These are phyloP conservation scores for Heterodera schachtii DNA, from an alignment of 1,140 invertebrate genomes.

Conservation along the genomic window DNA sequence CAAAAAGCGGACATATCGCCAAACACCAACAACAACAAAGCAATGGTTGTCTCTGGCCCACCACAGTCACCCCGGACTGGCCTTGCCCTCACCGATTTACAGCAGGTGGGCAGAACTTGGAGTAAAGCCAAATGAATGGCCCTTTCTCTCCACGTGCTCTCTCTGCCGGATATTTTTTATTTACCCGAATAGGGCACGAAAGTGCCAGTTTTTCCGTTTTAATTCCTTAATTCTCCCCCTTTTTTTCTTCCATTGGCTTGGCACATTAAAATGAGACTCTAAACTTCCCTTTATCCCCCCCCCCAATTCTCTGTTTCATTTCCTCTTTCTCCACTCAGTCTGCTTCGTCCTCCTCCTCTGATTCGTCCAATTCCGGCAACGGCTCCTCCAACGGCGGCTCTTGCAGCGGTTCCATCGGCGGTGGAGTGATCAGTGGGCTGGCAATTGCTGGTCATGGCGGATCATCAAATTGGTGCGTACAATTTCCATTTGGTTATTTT, in stretches of 20 bases:
- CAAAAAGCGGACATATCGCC: not conserved
- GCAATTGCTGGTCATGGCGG: conserved; percentile 39
- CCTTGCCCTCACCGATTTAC: conserved; percentile 54
- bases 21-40: not conserved
- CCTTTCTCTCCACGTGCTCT: too few relatives aligned
- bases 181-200: too few relatives aligned
- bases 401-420: conserved; percentile 49
- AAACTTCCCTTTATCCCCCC: too few relatives aligned
- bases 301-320: not conserved
- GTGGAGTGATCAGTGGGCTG: conserved; percentile 49
- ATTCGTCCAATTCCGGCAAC: not conserved
- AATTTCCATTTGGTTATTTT: not conserved
- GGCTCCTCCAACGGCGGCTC: conserved; percentile 33
- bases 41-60: conserved; percentile 29
- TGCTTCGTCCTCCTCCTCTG: conserved; percentile 6
- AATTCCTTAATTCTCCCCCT: too few relatives aligned
- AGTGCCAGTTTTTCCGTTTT: too few relatives aligned
- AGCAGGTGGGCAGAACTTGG: conserved; percentile 22
- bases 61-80: conserved; percentile 61
- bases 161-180: too few relatives aligned
- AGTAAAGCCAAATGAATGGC: too few relatives aligned
- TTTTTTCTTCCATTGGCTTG: too few relatives aligned
- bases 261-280: too few relatives aligned
- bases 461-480: conserved; percentile 23
- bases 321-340: not conserved